A percentile compares a stretch with the other conserved stretches of the same genome.
Conservation (phyloP, 2,888 invertebrate genomes). For the Leucania comma region DNA sequence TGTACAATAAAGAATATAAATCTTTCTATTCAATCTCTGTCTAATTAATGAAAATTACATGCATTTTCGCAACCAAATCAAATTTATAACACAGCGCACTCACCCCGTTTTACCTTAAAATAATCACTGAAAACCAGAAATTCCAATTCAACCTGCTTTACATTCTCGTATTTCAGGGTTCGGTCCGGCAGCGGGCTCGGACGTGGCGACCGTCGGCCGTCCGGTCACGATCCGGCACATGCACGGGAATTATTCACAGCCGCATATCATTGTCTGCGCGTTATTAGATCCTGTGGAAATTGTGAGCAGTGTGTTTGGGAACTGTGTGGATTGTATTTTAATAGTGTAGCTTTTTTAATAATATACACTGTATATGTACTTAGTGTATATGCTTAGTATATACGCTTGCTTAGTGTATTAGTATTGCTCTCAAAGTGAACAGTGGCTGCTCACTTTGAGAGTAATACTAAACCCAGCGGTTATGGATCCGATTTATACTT, state of each 20-base stretch:
- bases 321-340: background rate
- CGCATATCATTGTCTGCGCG: constrained; percentile 51
- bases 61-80: no score
- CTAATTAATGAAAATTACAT: no score
- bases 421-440: no score
- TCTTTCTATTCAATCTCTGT: no score
- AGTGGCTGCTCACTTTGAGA: no score
- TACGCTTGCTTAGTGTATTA: no score
- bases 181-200: constrained; percentile 24
- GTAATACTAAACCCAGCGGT: no score
- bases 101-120: background rate
- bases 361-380: no score
- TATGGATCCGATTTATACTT: no score
- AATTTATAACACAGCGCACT: no score
- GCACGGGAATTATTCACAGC: constrained; percentile 59
- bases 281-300: constrained; percentile 36
- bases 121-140: constrained; percentile 1
- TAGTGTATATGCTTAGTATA: no score
- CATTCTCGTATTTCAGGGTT: constrained; percentile 18
- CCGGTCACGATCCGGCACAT: constrained; percentile 51
- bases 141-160: constrained; percentile 43
- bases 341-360: background rate
- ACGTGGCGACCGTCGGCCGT: constrained; percentile 29
- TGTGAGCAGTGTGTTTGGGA: constrained; percentile 16
- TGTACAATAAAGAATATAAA: no score